Evolutionary conservation across 2,113 vertebrate genomes (phyloP).

Genomic region (Orcinus orca): DNA sequence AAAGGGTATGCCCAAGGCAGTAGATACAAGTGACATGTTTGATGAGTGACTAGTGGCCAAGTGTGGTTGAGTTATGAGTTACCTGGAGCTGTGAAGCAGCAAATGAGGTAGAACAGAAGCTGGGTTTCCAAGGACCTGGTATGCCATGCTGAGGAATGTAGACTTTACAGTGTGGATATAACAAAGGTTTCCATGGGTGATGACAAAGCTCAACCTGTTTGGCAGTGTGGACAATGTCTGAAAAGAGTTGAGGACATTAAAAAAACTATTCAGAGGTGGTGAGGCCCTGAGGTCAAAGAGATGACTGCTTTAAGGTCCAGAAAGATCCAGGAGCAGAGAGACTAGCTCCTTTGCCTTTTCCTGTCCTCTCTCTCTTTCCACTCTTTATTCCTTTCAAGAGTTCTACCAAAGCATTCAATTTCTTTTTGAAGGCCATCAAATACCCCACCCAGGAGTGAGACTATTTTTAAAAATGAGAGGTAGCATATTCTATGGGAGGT

Average conservation of each 20-base stretch:
- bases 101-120: background rate
- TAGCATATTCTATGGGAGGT: slow-evolving; percentile 70
- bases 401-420: background rate
- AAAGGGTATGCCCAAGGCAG: background rate
- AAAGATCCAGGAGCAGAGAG: background rate
- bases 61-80: background rate
- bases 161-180: background rate
- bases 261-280: background rate
- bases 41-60: background rate
- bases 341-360: background rate
- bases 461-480: slow-evolving; percentile 77
- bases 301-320: background rate
- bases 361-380: background rate
- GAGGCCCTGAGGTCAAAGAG: background rate
- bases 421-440: slow-evolving; percentile 47
- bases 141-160: background rate
- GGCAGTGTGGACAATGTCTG: background rate
- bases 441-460: slow-evolving; percentile 48
- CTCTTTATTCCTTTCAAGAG: background rate
- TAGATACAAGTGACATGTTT: accelerated
- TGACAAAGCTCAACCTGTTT: background rate
- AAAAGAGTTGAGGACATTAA: background rate
- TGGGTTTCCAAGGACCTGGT: background rate
- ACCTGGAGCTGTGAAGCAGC: background rate
- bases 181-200: background rate